These are phyloP conservation scores for Uropetala carovei DNA, from an alignment of 2,888 invertebrate species.

Conservation along the genomic window DNA sequence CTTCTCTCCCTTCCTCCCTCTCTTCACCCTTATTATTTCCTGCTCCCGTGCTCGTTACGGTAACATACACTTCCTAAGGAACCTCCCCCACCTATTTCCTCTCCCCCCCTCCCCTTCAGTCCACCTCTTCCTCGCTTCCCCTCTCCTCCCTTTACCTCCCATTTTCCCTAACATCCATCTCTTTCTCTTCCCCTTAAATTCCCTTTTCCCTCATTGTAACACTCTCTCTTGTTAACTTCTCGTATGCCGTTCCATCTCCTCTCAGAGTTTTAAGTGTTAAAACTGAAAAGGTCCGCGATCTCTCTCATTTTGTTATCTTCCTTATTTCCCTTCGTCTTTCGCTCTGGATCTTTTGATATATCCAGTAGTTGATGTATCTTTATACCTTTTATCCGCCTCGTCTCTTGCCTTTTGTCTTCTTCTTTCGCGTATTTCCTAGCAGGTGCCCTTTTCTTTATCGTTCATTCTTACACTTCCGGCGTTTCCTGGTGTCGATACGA, in stretches of 20 bases:
- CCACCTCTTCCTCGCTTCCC: not conserved
- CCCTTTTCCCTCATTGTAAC: not conserved
- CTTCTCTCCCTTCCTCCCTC: not conserved
- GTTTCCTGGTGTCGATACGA: not conserved
- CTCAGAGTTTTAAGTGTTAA: too few species aligned
- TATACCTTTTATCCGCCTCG: not conserved
- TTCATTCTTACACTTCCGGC: not conserved
- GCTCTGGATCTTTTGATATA: not conserved
- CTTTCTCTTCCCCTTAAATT: not conserved
- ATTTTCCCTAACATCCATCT: not conserved
- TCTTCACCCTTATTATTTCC: constrained; percentile 56
- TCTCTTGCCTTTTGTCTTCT: not conserved
- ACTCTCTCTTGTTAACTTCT: not conserved
- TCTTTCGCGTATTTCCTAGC: not conserved
- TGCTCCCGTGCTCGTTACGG: constrained; percentile 54
- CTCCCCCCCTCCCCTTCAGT: not conserved
- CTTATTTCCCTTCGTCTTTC: not conserved
- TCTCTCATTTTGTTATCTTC: not conserved
- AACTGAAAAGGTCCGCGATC: too few species aligned
- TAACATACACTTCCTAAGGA: constrained; percentile 60
- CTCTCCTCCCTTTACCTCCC: not conserved
- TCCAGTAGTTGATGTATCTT: too few species aligned
- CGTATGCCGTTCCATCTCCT: not conserved
- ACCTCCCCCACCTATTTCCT: not conserved
- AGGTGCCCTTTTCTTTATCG: not conserved